Evolutionary conservation across 2,888 invertebrate genomes (phyloP).

Genomic region (Zygothrica quintamaculata): DNA sequence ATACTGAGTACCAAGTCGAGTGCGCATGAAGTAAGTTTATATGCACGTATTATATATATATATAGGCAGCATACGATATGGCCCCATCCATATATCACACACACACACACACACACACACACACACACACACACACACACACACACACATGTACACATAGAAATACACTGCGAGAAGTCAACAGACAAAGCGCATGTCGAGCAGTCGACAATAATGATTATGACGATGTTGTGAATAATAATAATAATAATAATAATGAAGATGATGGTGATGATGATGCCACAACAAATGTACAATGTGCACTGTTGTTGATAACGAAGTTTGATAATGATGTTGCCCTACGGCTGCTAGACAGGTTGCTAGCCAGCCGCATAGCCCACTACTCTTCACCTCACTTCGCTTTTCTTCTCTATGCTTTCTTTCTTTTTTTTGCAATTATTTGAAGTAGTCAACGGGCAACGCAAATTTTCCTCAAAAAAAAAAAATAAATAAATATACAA

Average conservation of each 20-base stretch:
- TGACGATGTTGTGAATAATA: slow-evolving; percentile 20
- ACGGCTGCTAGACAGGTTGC: slow-evolving; percentile 58
- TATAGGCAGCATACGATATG: too few species aligned
- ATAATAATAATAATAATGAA: slow-evolving; percentile 15
- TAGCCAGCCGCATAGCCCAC: slow-evolving; percentile 19
- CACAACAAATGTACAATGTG: slow-evolving; percentile 51
- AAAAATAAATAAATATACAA: slow-evolving; percentile 4
- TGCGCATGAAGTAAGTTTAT: slow-evolving; percentile 2
- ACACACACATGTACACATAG: slow-evolving; percentile 27
- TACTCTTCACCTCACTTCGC: slow-evolving; percentile 20
- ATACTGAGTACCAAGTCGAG: slow-evolving; percentile 2
- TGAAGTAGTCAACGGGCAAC: slow-evolving; percentile 61
- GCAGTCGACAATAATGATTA: slow-evolving; percentile 32
- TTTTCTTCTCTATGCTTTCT: too few species aligned
- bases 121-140: slow-evolving; percentile 29
- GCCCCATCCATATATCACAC: too few species aligned
- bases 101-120: slow-evolving; percentile 30
- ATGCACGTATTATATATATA: background rate
- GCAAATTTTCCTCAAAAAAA: slow-evolving; percentile 42
- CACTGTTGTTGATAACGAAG: slow-evolving; percentile 57
- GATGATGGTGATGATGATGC: slow-evolving; percentile 35
- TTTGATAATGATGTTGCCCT: slow-evolving; percentile 66
- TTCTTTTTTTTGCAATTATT: slow-evolving; percentile 57
- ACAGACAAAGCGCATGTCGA: slow-evolving; percentile 77
- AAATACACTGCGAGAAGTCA: slow-evolving; percentile 68